phyloP scores from a whole-genome alignment of 2,888 invertebrate genomes.

The Halictus quadricinctus region DNA sequence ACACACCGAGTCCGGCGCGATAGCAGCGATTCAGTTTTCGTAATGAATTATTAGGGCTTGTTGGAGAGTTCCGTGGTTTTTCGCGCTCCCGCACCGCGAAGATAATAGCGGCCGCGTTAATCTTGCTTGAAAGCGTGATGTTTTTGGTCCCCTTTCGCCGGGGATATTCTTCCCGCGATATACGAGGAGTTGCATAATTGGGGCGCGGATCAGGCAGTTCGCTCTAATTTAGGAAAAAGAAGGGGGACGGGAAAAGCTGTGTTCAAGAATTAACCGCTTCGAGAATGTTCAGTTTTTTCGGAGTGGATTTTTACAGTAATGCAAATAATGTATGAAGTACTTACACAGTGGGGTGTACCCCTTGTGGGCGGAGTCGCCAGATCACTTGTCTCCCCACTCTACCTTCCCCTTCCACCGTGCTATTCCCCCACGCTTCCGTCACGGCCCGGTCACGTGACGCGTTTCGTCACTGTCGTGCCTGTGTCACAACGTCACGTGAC shows the following conservation, averaged over 20 bases:
- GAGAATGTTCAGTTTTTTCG: not conserved
- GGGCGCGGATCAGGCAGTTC: not conserved
- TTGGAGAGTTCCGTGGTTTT: slow-evolving; percentile 47
- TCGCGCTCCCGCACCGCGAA: slow-evolving; percentile 24
- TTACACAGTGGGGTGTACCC: too few species aligned
- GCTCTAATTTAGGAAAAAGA: not conserved
- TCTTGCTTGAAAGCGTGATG: slow-evolving; percentile 16
- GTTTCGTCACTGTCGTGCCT: too few species aligned
- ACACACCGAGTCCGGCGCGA: slow-evolving; percentile 27
- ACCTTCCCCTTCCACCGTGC: too few species aligned
- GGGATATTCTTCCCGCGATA: not conserved
- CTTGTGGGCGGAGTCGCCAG: too few species aligned
- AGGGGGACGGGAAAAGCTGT: too few species aligned
- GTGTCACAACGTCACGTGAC: too few species aligned
- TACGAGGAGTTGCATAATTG: not conserved
- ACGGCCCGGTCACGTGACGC: too few species aligned
- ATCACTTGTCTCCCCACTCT: too few species aligned
- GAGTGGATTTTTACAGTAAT: too few species aligned
- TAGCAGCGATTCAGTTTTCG: slow-evolving; percentile 31
- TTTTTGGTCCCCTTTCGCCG: not conserved
- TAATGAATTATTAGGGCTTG: slow-evolving; percentile 50
- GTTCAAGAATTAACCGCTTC: not conserved
- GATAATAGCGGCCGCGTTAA: slow-evolving; percentile 44
- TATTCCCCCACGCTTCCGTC: too few species aligned
- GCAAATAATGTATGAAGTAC: too few species aligned